Percentiles rank a stretch among this genome's conserved stretches.
These are phyloP conservation scores for Gymnoscopelus braueri DNA, from an alignment of 2,797 vertebrate species.

Conservation along the genomic window DNA sequence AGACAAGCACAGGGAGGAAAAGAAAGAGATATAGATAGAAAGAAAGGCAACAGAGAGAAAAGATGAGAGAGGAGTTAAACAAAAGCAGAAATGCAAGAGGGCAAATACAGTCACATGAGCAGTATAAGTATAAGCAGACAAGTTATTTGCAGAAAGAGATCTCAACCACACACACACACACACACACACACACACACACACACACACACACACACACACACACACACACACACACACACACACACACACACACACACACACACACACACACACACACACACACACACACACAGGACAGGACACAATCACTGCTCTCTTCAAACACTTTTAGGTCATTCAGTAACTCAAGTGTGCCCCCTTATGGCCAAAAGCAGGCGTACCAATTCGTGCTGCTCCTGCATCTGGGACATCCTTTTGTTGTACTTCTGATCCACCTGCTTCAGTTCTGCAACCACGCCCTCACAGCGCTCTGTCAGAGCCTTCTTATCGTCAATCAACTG, in stretches of 20 bases:
- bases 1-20: constrained; percentile 43
- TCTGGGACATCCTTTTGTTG: constrained; percentile 86
- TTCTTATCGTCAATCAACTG: constrained; percentile 96
- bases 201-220: too few species aligned
- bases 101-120: constrained; percentile 10
- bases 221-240: constrained; percentile 1
- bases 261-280: too few species aligned
- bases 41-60: constrained; percentile 1
- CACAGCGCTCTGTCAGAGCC: constrained; percentile 88
- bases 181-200: too few species aligned
- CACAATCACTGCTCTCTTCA: neutral
- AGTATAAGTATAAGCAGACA: constrained; percentile 27
- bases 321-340: neutral
- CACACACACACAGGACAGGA: constrained; percentile 6
- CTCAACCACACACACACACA: neutral
- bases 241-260: too few species aligned
- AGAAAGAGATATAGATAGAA: constrained; percentile 27
- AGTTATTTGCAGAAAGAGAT: neutral
- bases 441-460: constrained; percentile 87
- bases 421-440: constrained; percentile 91
- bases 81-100: constrained; percentile 37
- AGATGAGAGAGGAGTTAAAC: constrained; percentile 32
- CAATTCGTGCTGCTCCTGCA: constrained; percentile 93
- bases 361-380: constrained; percentile 61
- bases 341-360: neutral